Evolutionary conservation across 2,888 invertebrate genomes (phyloP), one percentile per base, ranked within the genome.

Genomic region (Charanyca ferruginea): DNA sequence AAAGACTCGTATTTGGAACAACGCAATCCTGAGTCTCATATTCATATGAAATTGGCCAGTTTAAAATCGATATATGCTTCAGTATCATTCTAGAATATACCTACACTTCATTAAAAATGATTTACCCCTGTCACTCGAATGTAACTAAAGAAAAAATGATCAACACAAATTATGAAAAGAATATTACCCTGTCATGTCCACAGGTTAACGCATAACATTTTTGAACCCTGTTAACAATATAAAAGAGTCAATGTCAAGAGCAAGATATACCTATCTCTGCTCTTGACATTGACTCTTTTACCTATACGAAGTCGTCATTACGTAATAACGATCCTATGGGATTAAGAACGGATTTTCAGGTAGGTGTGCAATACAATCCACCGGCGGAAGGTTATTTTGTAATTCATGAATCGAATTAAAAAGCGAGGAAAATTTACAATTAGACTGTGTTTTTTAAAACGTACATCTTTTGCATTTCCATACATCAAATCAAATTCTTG

Each of bases 171-270:
- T 23, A 41, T 25, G 18, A 18, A 35, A 68, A 25, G n/a, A 44
- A 20, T n/a, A 11, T 9, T 35, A 35, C 0, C 6, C 44, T 59
- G 54, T 38, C 65, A 52, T 23, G 11, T 38, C 20, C 73, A 73
- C 20, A 44, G 13, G 20, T 41, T 47, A 52, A 52, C 44, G 23
- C n/a, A 9, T 51, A 47, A 35, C 22, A 44, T n/a, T n/a, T n/a
- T n/a, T n/a, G n/a, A n/a, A n/a, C n/a, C n/a, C n/a, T n/a, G n/a
- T 53, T 38, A 49, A 48, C 42, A 25, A 45, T 60, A 8, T 8
- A 48, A 32, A 53, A 67, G 49, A 45, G 23, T 69, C 49, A 75
- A 69, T 73, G 76, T 69, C 73, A 73, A 59, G 54, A 51, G 25
- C 73, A 73, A 54, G 7, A 35, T n/a, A n/a, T n/a, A n/a, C n/a